Base-by-base conservation (phyloP, 2,797 vertebrate species). In the Macroramphosus scolopax region DNA sequence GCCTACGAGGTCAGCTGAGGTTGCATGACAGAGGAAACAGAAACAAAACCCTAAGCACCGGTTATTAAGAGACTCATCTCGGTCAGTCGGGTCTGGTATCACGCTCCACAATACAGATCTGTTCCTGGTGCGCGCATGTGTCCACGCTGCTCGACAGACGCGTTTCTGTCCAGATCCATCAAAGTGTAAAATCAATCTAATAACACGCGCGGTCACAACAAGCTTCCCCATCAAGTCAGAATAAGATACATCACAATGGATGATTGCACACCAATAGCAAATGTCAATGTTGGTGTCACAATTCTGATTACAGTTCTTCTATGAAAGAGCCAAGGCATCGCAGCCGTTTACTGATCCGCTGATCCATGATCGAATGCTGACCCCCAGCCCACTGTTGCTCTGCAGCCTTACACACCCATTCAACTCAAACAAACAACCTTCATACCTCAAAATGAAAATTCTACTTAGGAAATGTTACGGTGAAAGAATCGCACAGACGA, bases 161-260 rank as follows among this genome's bases (percentile, higher is more conserved):
- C 41, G 7, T 17, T 56, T 52, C 64, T 80, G 67, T 86, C 29
- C 51, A 38, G 32, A 63, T 45, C 44, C 66, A 72, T 46, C 68
- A 70, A 72, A 54, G 39, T 77, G 73, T 75, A 63, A 80, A 80
- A 81, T 69, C 40, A 58, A 75, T 70, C 56, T 53, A 54, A 64
- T 57, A 58, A 57, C 49, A 52, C 22, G 37, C 43, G 57, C 34
- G 74, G 68, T 64, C 33, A 53, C 60, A 64, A 72, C 58, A 62
- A 59, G 34, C 43, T 54, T 65, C 62, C n/a, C 36, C 68, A 60
- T 74, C 46, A 26, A 56, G 60, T 55, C 51, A 49, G 44, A 57
- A 52, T 57, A 8, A 57, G 37, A 50, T n/a, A 45, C 40, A 11
- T 26, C 55, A 36, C 55, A 58, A 63, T 38, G 38, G 47, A 50